Base-by-base conservation (phyloP, 1,140 invertebrate genomes). In the Limonius californicus region DNA sequence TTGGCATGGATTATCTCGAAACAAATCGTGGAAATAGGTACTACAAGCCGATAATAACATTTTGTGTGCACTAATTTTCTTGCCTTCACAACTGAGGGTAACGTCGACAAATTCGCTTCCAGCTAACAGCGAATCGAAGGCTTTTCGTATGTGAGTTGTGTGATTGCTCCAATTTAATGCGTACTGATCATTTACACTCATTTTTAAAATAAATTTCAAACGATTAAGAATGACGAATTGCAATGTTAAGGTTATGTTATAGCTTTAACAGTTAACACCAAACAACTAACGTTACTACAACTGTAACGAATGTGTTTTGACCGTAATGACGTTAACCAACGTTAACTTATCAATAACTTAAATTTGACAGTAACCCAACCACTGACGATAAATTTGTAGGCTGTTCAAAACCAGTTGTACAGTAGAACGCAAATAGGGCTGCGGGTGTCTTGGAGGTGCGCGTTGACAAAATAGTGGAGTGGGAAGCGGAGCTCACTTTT, bases 1-100 rank as follows among this genome's bases (percentile, higher is more conserved):
- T 12, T 8, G 19, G 42, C 54, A 61, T 43, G 50, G 50, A 27
- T 61, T 60, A 32, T 60, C 58, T n/a, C 27, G 27, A 11, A 60
- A 39, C 14, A 60, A 20, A 54, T 60, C 58, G 30, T 83, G 79
- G 72, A 85, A 84, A 68, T 84, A 84, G n/a, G 80, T 77, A 62
- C 81, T 83, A 61, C 82, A 84, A 19, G 83, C 82, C 15, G 82
- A 80, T 19, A 85, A 73, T 43, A 85, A 78, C 63, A 85, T 76
- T 72, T 81, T 80, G 68, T 85, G 83, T 3, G 82, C 82, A 68
- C 82, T 83, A 12, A 85, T 68, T 62, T 77, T 80, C 35, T 78
- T 74, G 7, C 81, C 83, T 65, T 84, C 79, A 72, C 81, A 83
- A 35, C 79, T 77, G 39, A 85, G 66, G 11, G 83, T 84, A 19